Evolutionary conservation across 2,797 vertebrate species (phyloP), one percentile per base, ranked within the genome.

Genomic region (Pagetopsis macropterus): DNA sequence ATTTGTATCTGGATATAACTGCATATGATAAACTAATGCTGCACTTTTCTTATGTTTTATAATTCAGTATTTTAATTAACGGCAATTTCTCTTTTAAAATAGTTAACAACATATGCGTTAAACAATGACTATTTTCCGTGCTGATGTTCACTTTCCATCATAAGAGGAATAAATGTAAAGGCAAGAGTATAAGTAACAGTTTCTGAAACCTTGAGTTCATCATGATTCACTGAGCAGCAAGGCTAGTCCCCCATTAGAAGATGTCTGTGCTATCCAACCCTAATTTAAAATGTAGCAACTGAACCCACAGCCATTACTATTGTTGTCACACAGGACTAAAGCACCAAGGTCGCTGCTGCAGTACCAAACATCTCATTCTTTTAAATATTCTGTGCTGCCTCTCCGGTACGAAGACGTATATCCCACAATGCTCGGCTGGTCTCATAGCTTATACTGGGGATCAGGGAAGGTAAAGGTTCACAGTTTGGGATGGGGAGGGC

Each of bases 271-370:
- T 52, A 57, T 85, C 71, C 62, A 82, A 66, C 40, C 56, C 64
- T 50, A 68, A 75, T 78, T 75, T 85, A 41, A 81, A 77, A 82
- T 71, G 59, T 78, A 43, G 75, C 71, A 40, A 61, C 67, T 62
- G 63, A 81, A 78, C 76, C 63, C 65, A 73, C 49, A 49, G 54
- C 68, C 59, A 87, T 88, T 82, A 78, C 84, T 82, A 83, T 75
- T 84, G 76, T 68, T 84, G 82, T 85, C 85, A 87, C 78, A 84
- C 59, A 72, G 51, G 83, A 65, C 66, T 51, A 69, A 78, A 74
- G 61, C 70, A 71, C 44, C 51, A 69, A 77, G 75, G 79, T 73
- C 70, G 72, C 61, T 77, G 72, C 52, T 72, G 51, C 60, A 51
- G 40, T 76, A 75, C 72, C 82, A 82, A 68, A 71, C 56, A 46